Evolutionary conservation across 2,888 invertebrate species (phyloP).

Genomic region (Steinernema scapterisci): DNA sequence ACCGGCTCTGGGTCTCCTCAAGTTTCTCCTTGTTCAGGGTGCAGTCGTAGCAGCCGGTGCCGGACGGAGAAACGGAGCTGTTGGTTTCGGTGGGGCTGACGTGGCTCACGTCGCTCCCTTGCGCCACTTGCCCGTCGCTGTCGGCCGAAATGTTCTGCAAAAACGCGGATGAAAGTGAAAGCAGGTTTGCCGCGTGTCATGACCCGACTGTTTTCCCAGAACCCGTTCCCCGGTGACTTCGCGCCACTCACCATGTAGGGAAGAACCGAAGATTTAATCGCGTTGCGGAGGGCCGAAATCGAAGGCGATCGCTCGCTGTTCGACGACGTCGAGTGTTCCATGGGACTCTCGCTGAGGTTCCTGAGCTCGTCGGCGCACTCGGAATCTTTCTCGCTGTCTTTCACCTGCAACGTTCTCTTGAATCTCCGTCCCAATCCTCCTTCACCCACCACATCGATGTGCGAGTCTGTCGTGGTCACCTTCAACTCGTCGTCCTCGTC

Average conservation of each 20-base stretch:
- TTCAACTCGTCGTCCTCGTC: conserved; percentile 14
- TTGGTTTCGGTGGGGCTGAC: conserved; percentile 39
- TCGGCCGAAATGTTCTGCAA: conserved; percentile 15
- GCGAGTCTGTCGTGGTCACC: conserved; percentile 13
- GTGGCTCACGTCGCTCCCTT: conserved; percentile 33
- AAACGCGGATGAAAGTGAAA: background rate
- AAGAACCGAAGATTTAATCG: background rate
- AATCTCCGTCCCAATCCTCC: background rate
- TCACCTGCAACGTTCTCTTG: background rate
- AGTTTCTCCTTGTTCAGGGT: conserved; percentile 43
- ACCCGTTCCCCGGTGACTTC: background rate
- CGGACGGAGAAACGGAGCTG: conserved; percentile 35
- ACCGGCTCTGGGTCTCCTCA: conserved; percentile 41
- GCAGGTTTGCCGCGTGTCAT: no score
- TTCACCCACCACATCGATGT: conserved; percentile 11
- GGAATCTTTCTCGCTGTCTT: conserved; percentile 8
- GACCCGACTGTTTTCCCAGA: background rate
- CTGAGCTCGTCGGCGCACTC: conserved; percentile 15
- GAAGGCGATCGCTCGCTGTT: background rate
- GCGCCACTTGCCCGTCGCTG: conserved; percentile 24
- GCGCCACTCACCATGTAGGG: conserved; percentile 14
- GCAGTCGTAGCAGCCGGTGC: conserved; percentile 47
- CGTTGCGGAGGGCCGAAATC: conserved; percentile 9
- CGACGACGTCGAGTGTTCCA: conserved; percentile 21
- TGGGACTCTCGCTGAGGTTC: conserved; percentile 20